Evolutionary conservation across 2,888 invertebrate genomes (phyloP), one percentile per base, ranked within the genome.

Genomic region (Molanna angustata): DNA sequence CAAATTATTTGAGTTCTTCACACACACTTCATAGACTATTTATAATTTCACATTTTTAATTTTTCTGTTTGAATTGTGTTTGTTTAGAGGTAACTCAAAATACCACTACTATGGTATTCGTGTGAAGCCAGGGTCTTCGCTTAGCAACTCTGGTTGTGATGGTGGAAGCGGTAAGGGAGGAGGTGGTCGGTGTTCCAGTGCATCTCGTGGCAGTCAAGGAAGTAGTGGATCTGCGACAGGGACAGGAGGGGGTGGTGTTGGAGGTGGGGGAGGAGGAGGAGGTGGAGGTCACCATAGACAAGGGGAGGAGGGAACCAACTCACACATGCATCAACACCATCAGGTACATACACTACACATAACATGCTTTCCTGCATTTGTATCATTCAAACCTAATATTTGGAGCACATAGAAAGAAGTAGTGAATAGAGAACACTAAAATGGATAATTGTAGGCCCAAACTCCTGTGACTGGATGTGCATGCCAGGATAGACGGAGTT

Each of bases 81-180:
- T 7, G 50, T 44, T 49, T 37, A 87, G 93, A 64, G 97, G 97
- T 27, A 97, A 98, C 76, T 97, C 96, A 20, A 98, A 97, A 71
- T 99, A 99, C 71, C 99, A 99, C 76, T 99, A 99, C 74, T 98
- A 99, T 76, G 99, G 99, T n/a, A 98, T 99, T 61, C 83, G 98
- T 27, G 91, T 97, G 50, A 97, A 97, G 72, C 90, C 92, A 0
- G 87, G 83, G 52, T 93, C 93, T 2, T 79, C 84, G 6, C 69
- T 93, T 57, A 82, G 80, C 62, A 78, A 80, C 16, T 45, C 45
- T 0, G 33, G 42, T 11, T 45, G 45, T 37, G 49, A 46, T 20
- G 42, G 49, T 16, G 57, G 50, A 7, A 49, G 33, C 11, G 19
- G 60, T 39, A 40, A 63, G 17, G 61, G 59, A 53, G 64, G 60